A percentile compares a stretch with the other conserved stretches of the same genome.
These are phyloP conservation scores for Chelonus formosanus DNA, from an alignment of 2,888 invertebrate genomes.

Conservation along the genomic window DNA sequence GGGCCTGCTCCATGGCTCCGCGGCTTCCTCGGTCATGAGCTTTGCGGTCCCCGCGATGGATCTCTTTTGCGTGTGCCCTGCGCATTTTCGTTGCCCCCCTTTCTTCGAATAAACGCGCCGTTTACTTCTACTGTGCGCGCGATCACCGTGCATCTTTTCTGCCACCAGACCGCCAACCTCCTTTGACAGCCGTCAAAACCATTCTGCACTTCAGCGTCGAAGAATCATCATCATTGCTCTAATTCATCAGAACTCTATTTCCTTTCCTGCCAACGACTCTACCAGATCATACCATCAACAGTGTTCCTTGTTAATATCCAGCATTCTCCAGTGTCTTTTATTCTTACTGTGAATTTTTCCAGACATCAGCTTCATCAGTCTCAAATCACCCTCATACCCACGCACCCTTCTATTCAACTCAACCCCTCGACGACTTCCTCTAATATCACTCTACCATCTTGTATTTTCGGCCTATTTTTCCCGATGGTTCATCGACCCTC, in stretches of 20 bases:
- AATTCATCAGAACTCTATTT: no score
- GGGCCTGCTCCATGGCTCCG: constrained; percentile 81
- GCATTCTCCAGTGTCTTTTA: no score
- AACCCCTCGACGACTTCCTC: constrained; percentile 7
- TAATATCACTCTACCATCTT: constrained; percentile 20
- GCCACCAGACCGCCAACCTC: constrained; percentile 1
- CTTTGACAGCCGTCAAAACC: no score
- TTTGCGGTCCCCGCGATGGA: constrained; percentile 52
- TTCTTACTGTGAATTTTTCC: not conserved
- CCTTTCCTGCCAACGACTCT: no score
- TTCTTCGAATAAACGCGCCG: constrained; percentile 55
- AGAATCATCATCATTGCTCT: no score
- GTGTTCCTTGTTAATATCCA: no score
- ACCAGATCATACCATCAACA: no score
- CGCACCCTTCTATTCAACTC: constrained; percentile 22
- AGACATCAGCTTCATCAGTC: constrained; percentile 2
- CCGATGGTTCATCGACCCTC: constrained; percentile 15
- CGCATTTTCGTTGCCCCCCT: constrained; percentile 58
- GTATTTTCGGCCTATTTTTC: constrained; percentile 10
- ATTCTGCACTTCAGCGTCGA: no score
- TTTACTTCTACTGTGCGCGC: constrained; percentile 43
- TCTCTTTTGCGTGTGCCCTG: constrained; percentile 57
- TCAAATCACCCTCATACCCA: constrained; percentile 25
- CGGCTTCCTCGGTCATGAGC: constrained; percentile 52
- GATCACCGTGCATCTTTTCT: constrained; percentile 19